Conservation (phyloP, 2,113 vertebrate species). For the Dicrurus megarhynchus region DNA sequence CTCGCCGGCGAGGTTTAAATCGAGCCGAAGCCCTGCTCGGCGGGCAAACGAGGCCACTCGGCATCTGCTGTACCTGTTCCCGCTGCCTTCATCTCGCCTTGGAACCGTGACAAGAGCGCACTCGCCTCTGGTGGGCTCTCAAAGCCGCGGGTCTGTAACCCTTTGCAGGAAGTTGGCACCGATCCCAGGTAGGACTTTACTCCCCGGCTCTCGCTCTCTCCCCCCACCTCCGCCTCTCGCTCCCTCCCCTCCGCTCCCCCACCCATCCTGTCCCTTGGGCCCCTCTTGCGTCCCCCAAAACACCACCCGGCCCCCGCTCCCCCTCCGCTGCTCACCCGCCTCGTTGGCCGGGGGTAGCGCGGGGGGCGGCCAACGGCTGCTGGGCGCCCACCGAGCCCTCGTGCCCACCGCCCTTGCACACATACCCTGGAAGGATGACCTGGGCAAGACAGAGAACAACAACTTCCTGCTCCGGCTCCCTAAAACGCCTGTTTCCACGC, state of each 20-base stretch:
- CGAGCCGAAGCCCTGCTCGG: conserved; percentile 28
- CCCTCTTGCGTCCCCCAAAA: conserved; percentile 12
- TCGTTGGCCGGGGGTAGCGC: not conserved
- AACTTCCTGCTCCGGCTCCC: conserved; percentile 67
- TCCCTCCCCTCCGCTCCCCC: conserved; percentile 41
- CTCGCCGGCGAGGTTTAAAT: not conserved
- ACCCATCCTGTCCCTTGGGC: conserved; percentile 53
- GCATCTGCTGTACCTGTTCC: conserved; percentile 70
- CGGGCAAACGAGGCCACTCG: conserved; percentile 56
- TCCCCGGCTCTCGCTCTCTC: conserved; percentile 51
- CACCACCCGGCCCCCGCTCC: not conserved
- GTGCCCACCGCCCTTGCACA: not conserved
- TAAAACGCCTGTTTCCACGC: conserved; percentile 62
- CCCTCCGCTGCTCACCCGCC: not conserved
- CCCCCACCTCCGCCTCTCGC: conserved; percentile 35
- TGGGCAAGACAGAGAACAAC: conserved; percentile 55
- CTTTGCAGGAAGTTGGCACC: conserved; percentile 72
- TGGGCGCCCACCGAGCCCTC: not conserved
- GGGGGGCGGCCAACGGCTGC: not conserved
- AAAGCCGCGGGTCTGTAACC: conserved; percentile 67
- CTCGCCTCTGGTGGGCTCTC: conserved; percentile 69
- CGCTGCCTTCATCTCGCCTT: conserved; percentile 67
- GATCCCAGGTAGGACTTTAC: conserved; percentile 73
- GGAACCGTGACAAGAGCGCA: conserved; percentile 67
- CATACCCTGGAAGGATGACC: conserved; percentile 61